Percentiles rank a stretch among this genome's conserved stretches.
These are phyloP conservation scores for Pheosia tremula DNA, from an alignment of 2,888 invertebrate genomes.

Conservation along the genomic window DNA sequence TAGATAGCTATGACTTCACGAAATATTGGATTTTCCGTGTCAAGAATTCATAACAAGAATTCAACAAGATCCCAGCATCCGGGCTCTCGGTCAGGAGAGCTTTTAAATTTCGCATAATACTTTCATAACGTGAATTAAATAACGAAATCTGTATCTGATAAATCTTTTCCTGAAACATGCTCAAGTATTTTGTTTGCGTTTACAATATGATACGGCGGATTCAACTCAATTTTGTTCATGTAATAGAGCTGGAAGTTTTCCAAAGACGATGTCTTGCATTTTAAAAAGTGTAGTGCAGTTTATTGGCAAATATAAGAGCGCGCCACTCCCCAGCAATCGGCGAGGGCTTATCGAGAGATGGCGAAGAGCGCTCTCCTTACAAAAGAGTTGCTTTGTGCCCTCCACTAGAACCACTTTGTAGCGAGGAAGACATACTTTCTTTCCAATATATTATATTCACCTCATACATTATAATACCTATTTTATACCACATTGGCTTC, in stretches of 20 bases:
- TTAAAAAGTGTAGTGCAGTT: conserved; percentile 44
- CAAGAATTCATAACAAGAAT: conserved; percentile 42
- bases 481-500: not conserved
- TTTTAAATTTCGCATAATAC: conserved; percentile 18
- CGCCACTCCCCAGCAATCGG: conserved; percentile 36
- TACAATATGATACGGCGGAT: not conserved
- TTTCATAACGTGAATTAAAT: conserved; percentile 16
- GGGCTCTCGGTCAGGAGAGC: conserved; percentile 19
- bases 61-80: conserved; percentile 25
- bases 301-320: conserved; percentile 59
- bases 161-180: not conserved
- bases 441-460: conserved; percentile 43
- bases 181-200: not conserved
- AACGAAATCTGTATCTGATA: not conserved
- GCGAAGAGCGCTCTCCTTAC: conserved; percentile 68
- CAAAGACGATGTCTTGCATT: conserved; percentile 22
- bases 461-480: not conserved
- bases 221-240: conserved; percentile 5
- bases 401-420: conserved; percentile 66
- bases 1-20: conserved; percentile 46
- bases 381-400: conserved; percentile 74
- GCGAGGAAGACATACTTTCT: conserved; percentile 54
- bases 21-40: conserved; percentile 49
- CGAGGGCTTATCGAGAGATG: conserved; percentile 73
- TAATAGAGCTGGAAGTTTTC: conserved; percentile 8